phyloP scores from a whole-genome alignment of 2,113 vertebrate genomes.

The Rutilus rutilus region DNA sequence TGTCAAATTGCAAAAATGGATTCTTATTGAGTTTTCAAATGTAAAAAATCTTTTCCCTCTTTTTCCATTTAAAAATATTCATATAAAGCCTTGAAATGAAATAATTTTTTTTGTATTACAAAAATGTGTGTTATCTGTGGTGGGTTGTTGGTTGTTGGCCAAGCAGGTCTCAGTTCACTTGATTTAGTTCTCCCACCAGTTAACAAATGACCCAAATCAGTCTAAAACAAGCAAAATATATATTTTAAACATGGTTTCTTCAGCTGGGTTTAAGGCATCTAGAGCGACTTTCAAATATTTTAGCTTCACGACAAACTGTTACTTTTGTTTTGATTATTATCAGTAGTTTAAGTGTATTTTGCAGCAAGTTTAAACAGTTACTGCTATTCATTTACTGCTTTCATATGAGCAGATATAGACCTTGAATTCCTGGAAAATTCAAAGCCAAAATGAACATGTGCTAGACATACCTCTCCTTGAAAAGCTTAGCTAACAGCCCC shows the following conservation, averaged over 20 bases:
- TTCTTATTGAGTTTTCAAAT: neutral
- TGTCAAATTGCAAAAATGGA: neutral
- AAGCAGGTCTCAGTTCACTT: neutral
- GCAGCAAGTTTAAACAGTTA: neutral
- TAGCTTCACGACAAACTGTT: neutral
- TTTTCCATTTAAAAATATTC: no score
- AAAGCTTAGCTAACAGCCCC: slow-evolving; percentile 23
- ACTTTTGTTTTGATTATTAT: neutral
- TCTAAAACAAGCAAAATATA: no score
- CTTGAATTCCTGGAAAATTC: slow-evolving; percentile 7
- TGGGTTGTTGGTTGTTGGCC: neutral
- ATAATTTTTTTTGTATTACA: neutral
- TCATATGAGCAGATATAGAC: neutral
- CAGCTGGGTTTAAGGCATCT: neutral
- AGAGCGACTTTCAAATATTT: neutral
- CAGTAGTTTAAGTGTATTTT: neutral
- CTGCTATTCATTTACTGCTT: neutral
- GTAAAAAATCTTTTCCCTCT: no score
- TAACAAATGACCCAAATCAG: no score
- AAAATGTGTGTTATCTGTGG: neutral
- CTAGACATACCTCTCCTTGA: slow-evolving; percentile 10
- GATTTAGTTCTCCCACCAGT: neutral
- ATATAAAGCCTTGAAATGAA: no score
- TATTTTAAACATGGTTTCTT: neutral
- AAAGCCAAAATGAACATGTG: neutral